A percentile compares a stretch with the other conserved stretches of the same genome.
These are phyloP conservation scores for Gryon sp. DNA, from an alignment of 1,140 invertebrate genomes.

Conservation along the genomic window DNA sequence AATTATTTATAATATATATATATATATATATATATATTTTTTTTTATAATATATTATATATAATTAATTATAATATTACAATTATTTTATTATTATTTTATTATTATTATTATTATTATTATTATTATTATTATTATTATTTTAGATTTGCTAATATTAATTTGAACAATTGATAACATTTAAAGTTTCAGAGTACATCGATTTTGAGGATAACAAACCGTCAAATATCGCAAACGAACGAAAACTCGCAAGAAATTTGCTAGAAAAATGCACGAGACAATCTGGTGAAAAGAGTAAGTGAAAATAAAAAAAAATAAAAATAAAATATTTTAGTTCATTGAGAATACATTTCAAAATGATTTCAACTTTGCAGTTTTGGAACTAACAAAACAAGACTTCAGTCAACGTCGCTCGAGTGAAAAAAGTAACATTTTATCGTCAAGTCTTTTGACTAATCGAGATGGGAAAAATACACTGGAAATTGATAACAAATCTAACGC, in stretches of 20 bases:
- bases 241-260: conserved; percentile 28
- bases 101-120: too few relatives aligned
- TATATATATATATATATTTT: too few relatives aligned
- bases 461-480: neutral
- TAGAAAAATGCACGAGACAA: conserved; percentile 24
- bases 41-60: too few relatives aligned
- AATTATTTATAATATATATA: neutral
- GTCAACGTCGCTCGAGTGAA: neutral
- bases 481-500: neutral
- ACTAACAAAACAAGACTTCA: neutral
- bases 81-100: too few relatives aligned
- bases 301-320: neutral
- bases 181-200: conserved; percentile 24
- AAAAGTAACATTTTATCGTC: neutral
- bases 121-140: too few relatives aligned
- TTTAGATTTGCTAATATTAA: too few relatives aligned
- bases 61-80: too few relatives aligned
- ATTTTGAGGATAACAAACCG: conserved; percentile 2
- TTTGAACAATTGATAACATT: neutral
- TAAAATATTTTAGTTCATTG: neutral
- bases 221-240: conserved; percentile 21
- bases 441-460: neutral
- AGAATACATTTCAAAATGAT: neutral
- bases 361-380: neutral
- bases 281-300: neutral